These are phyloP conservation scores for Plecturocebus donacophilus DNA, from an alignment of 2,113 vertebrate species.

Conservation along the genomic window DNA sequence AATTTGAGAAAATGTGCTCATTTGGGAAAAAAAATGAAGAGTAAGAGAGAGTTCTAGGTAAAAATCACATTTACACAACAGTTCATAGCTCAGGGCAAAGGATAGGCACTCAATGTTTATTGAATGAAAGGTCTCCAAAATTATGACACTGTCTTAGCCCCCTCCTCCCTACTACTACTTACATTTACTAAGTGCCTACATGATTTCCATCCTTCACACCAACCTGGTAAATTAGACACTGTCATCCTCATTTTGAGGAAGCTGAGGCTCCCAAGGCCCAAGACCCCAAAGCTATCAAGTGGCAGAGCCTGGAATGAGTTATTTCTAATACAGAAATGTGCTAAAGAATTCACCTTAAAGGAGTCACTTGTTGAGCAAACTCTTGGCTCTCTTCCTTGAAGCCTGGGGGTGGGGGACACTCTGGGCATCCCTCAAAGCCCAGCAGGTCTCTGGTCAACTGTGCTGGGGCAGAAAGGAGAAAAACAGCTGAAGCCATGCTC, in stretches of 20 bases:
- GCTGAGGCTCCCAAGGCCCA: not conserved
- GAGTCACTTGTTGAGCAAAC: not conserved
- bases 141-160: accelerated
- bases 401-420: not conserved
- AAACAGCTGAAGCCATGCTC: accelerated
- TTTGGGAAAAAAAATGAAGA: not conserved
- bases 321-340: not conserved
- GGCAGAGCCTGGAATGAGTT: not conserved
- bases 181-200: not conserved
- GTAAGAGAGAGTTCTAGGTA: not conserved
- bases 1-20: not conserved
- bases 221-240: not conserved
- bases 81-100: not conserved
- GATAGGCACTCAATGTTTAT: accelerated
- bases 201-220: not conserved
- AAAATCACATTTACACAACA: not conserved
- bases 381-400: not conserved
- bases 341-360: not conserved
- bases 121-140: not conserved
- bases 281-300: not conserved
- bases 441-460: not conserved
- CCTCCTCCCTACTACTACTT: no score
- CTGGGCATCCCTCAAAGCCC: not conserved
- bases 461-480: not conserved
- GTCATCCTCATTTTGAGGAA: not conserved